Conservation (phyloP, 2,797 vertebrate species). For the Falco biarmicus region DNA sequence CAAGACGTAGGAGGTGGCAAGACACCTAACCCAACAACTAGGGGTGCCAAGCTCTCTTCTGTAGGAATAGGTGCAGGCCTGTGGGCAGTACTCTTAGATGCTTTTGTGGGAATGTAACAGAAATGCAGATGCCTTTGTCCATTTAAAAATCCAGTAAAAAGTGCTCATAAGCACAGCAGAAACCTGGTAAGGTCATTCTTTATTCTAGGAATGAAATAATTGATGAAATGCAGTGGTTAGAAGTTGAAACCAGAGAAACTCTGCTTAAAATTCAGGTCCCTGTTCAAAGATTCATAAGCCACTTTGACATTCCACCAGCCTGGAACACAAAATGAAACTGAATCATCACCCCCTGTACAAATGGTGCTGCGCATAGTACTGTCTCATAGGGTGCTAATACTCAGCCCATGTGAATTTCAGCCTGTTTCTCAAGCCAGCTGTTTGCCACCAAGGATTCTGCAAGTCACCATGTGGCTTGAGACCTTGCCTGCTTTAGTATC, state of each 20-base stretch:
- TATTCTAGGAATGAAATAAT: background rate
- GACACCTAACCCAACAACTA: background rate
- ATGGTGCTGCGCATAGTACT: rapidly evolving
- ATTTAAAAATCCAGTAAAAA: background rate
- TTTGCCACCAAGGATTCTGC: background rate
- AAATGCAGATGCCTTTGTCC: background rate
- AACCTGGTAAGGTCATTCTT: background rate
- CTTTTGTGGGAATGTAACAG: background rate
- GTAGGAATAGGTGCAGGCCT: background rate
- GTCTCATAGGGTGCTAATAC: background rate
- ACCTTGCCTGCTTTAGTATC: background rate
- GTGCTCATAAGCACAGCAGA: background rate
- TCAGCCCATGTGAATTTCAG: background rate
- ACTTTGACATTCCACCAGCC: background rate
- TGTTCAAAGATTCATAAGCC: background rate
- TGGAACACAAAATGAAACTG: background rate
- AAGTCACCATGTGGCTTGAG: background rate
- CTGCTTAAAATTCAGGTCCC: background rate
- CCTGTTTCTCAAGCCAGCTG: background rate
- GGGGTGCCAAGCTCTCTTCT: background rate
- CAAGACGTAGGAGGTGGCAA: background rate
- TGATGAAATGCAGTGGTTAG: background rate
- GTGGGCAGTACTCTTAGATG: background rate
- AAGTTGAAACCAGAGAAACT: background rate
- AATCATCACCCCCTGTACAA: background rate